A percentile compares a stretch with the other conserved stretches of the same genome.
These are phyloP conservation scores for Centropyge bicolor DNA, from an alignment of 2,797 vertebrate species.

Conservation along the genomic window DNA sequence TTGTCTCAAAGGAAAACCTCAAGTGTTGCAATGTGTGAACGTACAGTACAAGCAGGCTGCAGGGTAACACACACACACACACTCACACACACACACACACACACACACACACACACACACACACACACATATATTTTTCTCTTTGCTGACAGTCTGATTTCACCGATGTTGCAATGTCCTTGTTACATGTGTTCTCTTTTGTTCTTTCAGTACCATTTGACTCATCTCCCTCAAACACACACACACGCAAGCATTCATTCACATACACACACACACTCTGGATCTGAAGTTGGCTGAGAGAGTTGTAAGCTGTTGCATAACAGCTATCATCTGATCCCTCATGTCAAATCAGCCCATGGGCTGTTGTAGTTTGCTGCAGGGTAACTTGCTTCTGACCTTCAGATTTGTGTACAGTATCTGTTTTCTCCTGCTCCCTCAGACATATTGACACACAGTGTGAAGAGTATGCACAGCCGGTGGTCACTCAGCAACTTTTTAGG, in stretches of 20 bases:
- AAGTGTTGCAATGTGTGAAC: too few species aligned
- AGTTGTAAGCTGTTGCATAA: slow-evolving; percentile 45
- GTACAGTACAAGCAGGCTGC: background rate
- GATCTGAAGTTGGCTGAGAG: slow-evolving; percentile 44
- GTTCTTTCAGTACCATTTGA: slow-evolving; percentile 17
- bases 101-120: too few species aligned
- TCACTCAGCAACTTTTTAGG: background rate
- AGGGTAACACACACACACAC: background rate
- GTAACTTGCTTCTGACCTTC: slow-evolving; percentile 21
- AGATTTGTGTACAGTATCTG: slow-evolving; percentile 27
- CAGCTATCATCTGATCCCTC: slow-evolving; percentile 55
- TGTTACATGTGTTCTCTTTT: slow-evolving; percentile 10
- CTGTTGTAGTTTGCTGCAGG: slow-evolving; percentile 16
- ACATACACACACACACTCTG: background rate
- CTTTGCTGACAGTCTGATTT: background rate
- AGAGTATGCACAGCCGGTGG: slow-evolving; percentile 5
- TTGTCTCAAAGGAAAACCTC: background rate
- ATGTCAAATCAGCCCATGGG: slow-evolving; percentile 50
- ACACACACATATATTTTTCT: too few species aligned
- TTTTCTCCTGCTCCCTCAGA: slow-evolving; percentile 10
- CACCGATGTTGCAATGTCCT: slow-evolving; percentile 12
- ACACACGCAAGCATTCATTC: background rate
- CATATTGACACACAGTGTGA: slow-evolving; percentile 27
- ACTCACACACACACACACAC: too few species aligned
- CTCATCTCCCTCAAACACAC: background rate